Base-by-base conservation (phyloP, 2,797 vertebrate genomes). In the Xenops minutus region DNA sequence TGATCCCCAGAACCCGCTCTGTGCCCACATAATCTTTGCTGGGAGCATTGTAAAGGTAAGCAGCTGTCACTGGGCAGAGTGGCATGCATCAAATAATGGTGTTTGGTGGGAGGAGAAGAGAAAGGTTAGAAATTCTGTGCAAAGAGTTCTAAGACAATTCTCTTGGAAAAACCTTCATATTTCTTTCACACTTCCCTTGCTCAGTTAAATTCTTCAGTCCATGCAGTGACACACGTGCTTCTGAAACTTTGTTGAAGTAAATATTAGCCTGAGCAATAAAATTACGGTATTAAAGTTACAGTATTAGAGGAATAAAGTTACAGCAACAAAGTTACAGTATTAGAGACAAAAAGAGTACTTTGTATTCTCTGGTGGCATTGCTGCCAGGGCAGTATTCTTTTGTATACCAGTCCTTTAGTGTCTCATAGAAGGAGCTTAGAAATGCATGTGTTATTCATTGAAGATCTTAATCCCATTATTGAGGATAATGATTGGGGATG, bases 1-100 rank as follows among this genome's bases (percentile, higher is more conserved):
- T 18, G 99, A 99, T 85, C 99, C 99, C 7, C 99, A 99, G 97
- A 99, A 98, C 91, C 99, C 99, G 0, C 98, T 99, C 10, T 99
- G 99, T 56, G 99, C 98, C 39, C 99, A 99, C 93, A 96, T 99
- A 88, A 99, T 99, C 95, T 97, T 99, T 22, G 98, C 98, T 3
- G 99, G 99, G 32, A 98, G 97, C 5, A 96, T 99, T 26, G 56
- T 98, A 14, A 97, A 98, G 99, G 99, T 99, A 96, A 92, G 84
- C 27, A 34, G 49, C 43, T 88, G 80, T 14, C 46, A 1, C n/a
- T 54, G 55, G 43, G 27, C 46, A 56, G 34, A 55, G 51, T 3
- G 58, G 48, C 5, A 7, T 44, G 32, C 48, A 22, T 59, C 44
- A 16, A 19, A 32, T 14, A 39, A 17, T 30, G 8, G 36, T 74